Base-by-base conservation (phyloP, 2,888 invertebrate genomes). In the Ennomos quercinarius region DNA sequence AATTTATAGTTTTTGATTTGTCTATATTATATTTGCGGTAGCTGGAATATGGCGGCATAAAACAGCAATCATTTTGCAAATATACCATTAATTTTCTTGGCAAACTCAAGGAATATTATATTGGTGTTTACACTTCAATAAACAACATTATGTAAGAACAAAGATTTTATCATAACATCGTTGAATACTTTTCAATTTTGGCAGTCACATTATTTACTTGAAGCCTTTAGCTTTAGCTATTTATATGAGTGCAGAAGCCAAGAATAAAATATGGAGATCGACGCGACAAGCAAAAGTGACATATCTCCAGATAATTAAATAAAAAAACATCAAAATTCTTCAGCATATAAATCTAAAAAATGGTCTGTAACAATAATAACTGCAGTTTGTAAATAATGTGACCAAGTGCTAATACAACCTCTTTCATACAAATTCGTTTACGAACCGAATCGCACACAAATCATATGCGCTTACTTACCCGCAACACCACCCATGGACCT, bases 141-240 rank as follows among this genome's bases (percentile, higher is more conserved):
- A 13, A 61, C 48, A 58, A 57, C 12, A 63, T 57, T 61, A 52
- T 40, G 38, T 49, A 63, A 52, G 41, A 47, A 68, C 71, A 75
- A 80, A 78, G 76, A 80, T 80, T 74, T 74, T 57, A 79, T 76
- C 75, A 79, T 73, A 79, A 72, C 74, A 73, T 72, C 64, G 71
- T 85, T 82, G 76, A 86, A 88, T 88, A 88, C 87, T 87, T 83
- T 81, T 66, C 81, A 78, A 82, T 87, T 53, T 89, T 88, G 87
- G 89, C 88, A 84, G 86, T 84, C 85, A 83, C 81, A 82, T 82
- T 81, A 81, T 82, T 77, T 70, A 72, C 61, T 67, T n/a, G 9
- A n/a, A n/a, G n/a, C n/a, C n/a, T n/a, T n/a, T n/a, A n/a, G n/a
- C n/a, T n/a, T n/a, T 55, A 46, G 17, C 37, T 11, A 51, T 45